Evolutionary conservation across 2,797 vertebrate genomes (phyloP), one percentile per base, ranked within the genome.

Genomic region (Acrossocheilus fasciatus): DNA sequence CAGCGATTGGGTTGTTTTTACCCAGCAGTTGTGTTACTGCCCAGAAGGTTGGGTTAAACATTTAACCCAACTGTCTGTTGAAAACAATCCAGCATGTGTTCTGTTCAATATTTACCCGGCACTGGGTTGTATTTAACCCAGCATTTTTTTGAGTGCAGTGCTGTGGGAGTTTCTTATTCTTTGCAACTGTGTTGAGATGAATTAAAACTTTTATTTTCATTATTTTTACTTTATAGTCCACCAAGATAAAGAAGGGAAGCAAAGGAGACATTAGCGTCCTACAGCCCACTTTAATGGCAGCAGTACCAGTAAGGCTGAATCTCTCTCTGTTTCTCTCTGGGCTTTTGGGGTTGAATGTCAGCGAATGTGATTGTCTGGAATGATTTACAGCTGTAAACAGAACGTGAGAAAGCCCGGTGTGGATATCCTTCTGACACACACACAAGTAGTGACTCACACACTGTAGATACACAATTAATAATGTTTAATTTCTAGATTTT

Each of bases 191-290:
- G 18, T 45, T 73, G 12, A 23, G 4, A 45, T 1, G 1, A 59
- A 59, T 73, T 26, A 1, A 26, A 47, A 50, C 70, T 47, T 14
- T 68, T 20, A 85, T 12, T 85, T 88, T 91, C 2, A 26, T 64
- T 75, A 20, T 83, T 78, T 75, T 91, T 34, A 52, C 90, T 82
- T 23, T 30, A 64, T 89, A 99, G 98, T 99, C 98, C 36, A 96
- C 97, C 39, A 99, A 98, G 96, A 99, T 99, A 92, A 99, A 99
- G 93, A 97, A 94, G 92, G 98, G 98, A 93, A 99, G 97, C 92
- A 97, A 96, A 91, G 98, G 98, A 81, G 98, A 99, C 90, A 94
- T 96, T 86, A 97, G 96, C 54, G 90, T 95, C 43, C 94, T 99
- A 88, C 96, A 95, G 84, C 98, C 98, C 82, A 98, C 97, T 12